phyloP scores from a whole-genome alignment of 1,140 invertebrate genomes.

The Himalopsyche phryganea region DNA sequence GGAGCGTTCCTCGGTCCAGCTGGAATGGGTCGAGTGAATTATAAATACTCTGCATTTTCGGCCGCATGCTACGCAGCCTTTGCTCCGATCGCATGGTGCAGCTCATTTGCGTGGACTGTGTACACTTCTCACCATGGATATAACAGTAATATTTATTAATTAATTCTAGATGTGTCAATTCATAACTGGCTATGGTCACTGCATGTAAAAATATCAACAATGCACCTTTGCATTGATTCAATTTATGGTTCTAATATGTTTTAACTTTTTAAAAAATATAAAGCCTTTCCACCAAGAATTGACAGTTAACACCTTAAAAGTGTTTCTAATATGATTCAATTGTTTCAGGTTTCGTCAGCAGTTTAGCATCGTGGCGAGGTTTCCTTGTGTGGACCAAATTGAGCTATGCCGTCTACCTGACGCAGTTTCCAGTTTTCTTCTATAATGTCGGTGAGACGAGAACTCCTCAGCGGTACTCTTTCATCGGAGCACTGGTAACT shows the following conservation, averaged over 20 bases:
- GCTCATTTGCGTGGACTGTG: constrained; percentile 63
- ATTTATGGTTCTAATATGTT: too few relatives aligned
- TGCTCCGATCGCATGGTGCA: constrained; percentile 68
- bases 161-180: not conserved
- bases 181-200: too few relatives aligned
- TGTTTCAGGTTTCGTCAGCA: constrained; percentile 27
- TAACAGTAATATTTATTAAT: constrained; percentile 42
- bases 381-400: constrained; percentile 61
- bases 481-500: constrained; percentile 52
- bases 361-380: constrained; percentile 56
- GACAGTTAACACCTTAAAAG: too few relatives aligned
- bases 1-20: constrained; percentile 60
- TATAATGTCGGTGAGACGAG: constrained; percentile 61
- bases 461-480: constrained; percentile 53
- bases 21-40: constrained; percentile 63
- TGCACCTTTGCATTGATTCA: too few relatives aligned
- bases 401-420: constrained; percentile 64
- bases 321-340: too few relatives aligned
- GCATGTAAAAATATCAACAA: too few relatives aligned
- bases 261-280: too few relatives aligned
- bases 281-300: too few relatives aligned
- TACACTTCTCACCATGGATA: constrained; percentile 61
- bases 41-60: constrained; percentile 62
- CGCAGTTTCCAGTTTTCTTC: constrained; percentile 67
- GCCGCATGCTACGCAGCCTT: constrained; percentile 69